Percentiles rank a stretch among this genome's conserved stretches.
These are phyloP conservation scores for Cerceris rybyensis DNA, from an alignment of 2,888 invertebrate genomes.

Conservation along the genomic window DNA sequence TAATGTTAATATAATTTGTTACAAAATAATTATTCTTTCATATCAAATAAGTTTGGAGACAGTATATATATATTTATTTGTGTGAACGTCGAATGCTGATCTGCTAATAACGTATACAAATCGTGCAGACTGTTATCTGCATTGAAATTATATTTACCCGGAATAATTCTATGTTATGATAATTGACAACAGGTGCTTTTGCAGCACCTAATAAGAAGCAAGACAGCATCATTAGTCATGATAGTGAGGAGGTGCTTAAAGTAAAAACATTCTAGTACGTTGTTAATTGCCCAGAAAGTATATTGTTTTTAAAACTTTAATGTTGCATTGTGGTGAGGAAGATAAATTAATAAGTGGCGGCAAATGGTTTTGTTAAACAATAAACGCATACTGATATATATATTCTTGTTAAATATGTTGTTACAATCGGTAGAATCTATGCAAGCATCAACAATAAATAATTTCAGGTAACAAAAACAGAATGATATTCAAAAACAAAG, in stretches of 20 bases:
- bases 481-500: not conserved
- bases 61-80: slow-evolving; percentile 21
- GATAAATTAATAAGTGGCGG: slow-evolving; percentile 8
- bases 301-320: slow-evolving; percentile 3
- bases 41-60: no score
- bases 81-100: slow-evolving; percentile 24
- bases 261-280: slow-evolving; percentile 12
- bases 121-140: slow-evolving; percentile 62
- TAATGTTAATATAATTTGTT: no score
- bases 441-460: slow-evolving; percentile 20
- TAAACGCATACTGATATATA: slow-evolving; percentile 28
- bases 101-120: slow-evolving; percentile 33
- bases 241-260: slow-evolving; percentile 44
- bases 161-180: slow-evolving; percentile 76
- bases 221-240: slow-evolving; percentile 56
- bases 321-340: not conserved
- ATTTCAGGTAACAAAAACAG: slow-evolving; percentile 37
- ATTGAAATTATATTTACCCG: slow-evolving; percentile 72
- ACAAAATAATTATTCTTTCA: no score
- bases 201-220: slow-evolving; percentile 68
- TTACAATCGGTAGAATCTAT: slow-evolving; percentile 34
- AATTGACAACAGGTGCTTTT: slow-evolving; percentile 75
- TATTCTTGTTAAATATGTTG: slow-evolving; percentile 33
- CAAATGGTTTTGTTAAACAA: slow-evolving; percentile 46
- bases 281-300: slow-evolving; percentile 2